Percentiles rank a stretch among this genome's conserved stretches.
These are phyloP conservation scores for Gadopsis marmoratus DNA, from an alignment of 2,797 vertebrate genomes.

Conservation along the genomic window DNA sequence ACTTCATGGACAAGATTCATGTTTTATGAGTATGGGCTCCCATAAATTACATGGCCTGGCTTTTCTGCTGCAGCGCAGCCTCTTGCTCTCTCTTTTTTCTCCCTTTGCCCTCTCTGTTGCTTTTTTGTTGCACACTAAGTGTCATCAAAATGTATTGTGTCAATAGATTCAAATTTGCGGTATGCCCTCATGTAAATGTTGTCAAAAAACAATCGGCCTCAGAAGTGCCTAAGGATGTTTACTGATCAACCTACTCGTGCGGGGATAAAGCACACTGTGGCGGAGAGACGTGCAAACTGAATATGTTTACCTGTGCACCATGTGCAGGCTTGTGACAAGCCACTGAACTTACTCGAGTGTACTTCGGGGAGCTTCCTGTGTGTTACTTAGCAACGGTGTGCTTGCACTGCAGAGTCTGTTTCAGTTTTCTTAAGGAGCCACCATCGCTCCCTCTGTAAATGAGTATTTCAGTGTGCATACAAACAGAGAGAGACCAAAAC, in stretches of 20 bases:
- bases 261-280: conserved; percentile 21
- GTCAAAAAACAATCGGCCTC: conserved; percentile 16
- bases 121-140: conserved; percentile 30
- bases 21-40: conserved; percentile 78
- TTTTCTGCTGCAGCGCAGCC: conserved; percentile 64
- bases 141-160: conserved; percentile 38
- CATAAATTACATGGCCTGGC: conserved; percentile 71
- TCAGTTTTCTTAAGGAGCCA: conserved; percentile 62
- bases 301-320: conserved; percentile 72
- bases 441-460: conserved; percentile 29
- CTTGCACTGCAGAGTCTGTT: conserved; percentile 61
- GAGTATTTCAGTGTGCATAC: conserved; percentile 32
- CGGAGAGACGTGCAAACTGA: conserved; percentile 42
- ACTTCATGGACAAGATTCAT: conserved; percentile 81
- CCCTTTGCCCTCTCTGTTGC: conserved; percentile 6
- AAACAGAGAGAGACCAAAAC: conserved; percentile 22
- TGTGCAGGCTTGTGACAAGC: conserved; percentile 73
- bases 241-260: conserved; percentile 31
- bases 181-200: conserved; percentile 28
- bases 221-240: conserved; percentile 30
- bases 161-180: conserved; percentile 29
- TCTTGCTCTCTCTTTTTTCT: background rate
- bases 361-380: conserved; percentile 73
- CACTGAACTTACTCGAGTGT: conserved; percentile 67
- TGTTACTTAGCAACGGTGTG: conserved; percentile 84